Percentiles rank a stretch among this genome's conserved stretches.
Conservation (phyloP, 53 echinoderm and acorn worm genomes). For the Echinometra lucunter region DNA sequence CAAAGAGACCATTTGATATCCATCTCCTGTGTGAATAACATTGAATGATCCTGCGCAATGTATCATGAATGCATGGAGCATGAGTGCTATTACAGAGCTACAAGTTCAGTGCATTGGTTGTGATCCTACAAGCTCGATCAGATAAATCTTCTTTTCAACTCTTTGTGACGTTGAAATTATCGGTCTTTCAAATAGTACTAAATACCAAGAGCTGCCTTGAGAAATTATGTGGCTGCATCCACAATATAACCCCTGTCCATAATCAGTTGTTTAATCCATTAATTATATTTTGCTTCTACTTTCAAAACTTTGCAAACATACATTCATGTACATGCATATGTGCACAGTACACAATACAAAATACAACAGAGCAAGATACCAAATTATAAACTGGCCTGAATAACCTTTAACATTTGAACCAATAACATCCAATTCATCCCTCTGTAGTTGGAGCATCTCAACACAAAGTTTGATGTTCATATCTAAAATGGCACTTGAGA, state of each 20-base stretch:
- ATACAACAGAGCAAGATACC: background rate
- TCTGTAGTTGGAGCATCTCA: background rate
- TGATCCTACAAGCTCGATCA: background rate
- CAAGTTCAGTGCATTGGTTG: background rate
- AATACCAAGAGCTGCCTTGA: background rate
- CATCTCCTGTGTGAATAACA: background rate
- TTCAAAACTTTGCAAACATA: background rate
- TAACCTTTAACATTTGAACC: background rate
- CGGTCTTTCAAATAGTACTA: background rate
- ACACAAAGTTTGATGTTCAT: background rate
- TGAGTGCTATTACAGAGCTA: background rate
- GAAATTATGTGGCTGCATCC: background rate
- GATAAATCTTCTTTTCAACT: background rate
- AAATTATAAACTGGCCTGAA: background rate
- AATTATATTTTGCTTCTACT: background rate
- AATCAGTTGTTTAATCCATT: background rate
- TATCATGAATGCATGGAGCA: background rate
- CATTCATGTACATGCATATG: background rate
- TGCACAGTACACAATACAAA: background rate
- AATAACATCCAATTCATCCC: background rate
- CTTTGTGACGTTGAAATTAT: background rate
- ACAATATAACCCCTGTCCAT: background rate
- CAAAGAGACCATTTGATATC: background rate
- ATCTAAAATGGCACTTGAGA: background rate
- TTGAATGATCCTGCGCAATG: background rate